Percentiles rank a stretch among this genome's conserved stretches.
phyloP scores from a whole-genome alignment of 2,888 invertebrate species.

The Galeopsomyia nigrocyanea region DNA sequence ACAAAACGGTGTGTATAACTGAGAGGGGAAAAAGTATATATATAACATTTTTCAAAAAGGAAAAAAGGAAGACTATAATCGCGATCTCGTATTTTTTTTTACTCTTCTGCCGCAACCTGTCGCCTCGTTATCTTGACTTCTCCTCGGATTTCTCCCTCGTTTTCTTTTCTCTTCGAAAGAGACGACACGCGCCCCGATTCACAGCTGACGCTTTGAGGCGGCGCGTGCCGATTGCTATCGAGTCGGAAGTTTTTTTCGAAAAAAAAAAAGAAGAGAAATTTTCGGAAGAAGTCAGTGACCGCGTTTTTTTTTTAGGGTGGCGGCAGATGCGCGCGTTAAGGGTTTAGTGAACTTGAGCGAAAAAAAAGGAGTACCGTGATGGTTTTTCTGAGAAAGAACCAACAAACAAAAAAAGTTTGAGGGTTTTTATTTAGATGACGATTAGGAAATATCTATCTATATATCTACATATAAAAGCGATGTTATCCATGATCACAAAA shows the following conservation, averaged over 20 bases:
- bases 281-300: constrained; percentile 4
- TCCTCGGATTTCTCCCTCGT: neutral
- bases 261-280: constrained; percentile 2
- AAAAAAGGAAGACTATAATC: too few relatives aligned
- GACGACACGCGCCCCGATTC: neutral
- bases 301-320: constrained; percentile 4
- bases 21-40: too few relatives aligned
- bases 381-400: too few relatives aligned
- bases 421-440: too few relatives aligned
- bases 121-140: neutral
- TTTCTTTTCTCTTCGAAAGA: neutral
- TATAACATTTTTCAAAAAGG: too few relatives aligned
- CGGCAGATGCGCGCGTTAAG: too few relatives aligned
- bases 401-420: too few relatives aligned
- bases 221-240: neutral
- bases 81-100: neutral
- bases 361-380: neutral
- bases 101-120: neutral
- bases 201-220: too few relatives aligned
- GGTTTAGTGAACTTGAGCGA: constrained; percentile 8
- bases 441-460: too few relatives aligned
- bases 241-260: constrained; percentile 7
- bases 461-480: too few relatives aligned
- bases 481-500: too few relatives aligned
- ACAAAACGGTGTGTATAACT: too few relatives aligned